Conservation (phyloP, 2,113 vertebrate genomes). For the Ictidomys tridecemlineatus region DNA sequence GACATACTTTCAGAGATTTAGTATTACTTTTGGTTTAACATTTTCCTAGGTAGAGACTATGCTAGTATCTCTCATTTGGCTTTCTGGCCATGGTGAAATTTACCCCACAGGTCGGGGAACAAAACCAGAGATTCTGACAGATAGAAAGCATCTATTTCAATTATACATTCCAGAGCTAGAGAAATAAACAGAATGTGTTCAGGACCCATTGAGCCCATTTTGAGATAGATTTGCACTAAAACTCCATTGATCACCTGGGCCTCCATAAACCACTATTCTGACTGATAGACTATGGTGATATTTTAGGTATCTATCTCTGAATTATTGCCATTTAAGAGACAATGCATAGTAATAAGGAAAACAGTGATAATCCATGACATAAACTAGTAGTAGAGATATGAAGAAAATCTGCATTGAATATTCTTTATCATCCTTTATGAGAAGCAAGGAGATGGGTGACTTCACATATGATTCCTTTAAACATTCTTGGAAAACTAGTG, state of each 20-base stretch:
- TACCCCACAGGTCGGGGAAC: not conserved
- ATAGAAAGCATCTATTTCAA: not conserved
- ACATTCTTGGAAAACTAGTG: not conserved
- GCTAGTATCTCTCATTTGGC: not conserved
- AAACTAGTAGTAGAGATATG: no score
- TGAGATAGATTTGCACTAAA: not conserved
- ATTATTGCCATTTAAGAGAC: not conserved
- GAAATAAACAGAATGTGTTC: not conserved
- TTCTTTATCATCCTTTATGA: not conserved
- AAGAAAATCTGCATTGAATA: not conserved
- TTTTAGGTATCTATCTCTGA: not conserved
- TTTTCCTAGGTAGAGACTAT: not conserved
- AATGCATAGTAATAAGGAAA: no score
- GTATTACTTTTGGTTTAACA: not conserved
- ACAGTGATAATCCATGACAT: no score
- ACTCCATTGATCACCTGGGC: no score
- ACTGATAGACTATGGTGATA: not conserved
- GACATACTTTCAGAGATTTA: not conserved
- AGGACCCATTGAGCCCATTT: not conserved
- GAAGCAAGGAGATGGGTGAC: not conserved
- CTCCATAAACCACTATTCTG: not conserved
- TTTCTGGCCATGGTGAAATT: not conserved
- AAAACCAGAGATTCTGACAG: not conserved
- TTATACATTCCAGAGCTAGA: not conserved
- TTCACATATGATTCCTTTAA: no score